Conservation (phyloP, 2,888 invertebrate genomes). For the Anorthoa munda region DNA sequence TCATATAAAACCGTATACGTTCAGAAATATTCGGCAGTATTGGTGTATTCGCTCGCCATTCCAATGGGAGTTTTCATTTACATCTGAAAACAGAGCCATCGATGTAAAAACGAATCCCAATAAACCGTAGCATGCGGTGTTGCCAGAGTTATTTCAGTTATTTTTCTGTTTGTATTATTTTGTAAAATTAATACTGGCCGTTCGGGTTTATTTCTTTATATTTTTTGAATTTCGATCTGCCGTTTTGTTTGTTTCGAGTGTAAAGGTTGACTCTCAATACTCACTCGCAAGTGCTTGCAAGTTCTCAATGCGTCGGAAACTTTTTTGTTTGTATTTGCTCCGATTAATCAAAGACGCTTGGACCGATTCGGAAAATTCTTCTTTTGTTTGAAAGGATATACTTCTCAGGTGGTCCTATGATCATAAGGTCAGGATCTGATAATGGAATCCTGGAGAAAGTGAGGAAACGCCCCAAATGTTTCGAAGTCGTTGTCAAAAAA, state of each 20-base stretch:
- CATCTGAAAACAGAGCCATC: constrained; percentile 53
- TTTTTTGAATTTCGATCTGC: neutral
- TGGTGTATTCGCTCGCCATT: constrained; percentile 14
- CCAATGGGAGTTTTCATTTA: constrained; percentile 48
- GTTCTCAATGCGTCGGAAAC: too few relatives aligned
- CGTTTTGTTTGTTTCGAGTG: constrained; percentile 3
- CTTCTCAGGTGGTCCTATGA: too few relatives aligned
- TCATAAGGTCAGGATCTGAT: too few relatives aligned
- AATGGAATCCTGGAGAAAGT: too few relatives aligned
- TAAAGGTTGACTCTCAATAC: neutral
- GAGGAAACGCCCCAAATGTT: too few relatives aligned
- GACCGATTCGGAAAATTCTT: too few relatives aligned
- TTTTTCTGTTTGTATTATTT: constrained; percentile 44
- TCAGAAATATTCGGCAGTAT: constrained; percentile 34
- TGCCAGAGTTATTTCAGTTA: constrained; percentile 55
- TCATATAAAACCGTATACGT: constrained; percentile 3
- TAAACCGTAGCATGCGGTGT: constrained; percentile 46
- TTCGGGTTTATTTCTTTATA: neutral
- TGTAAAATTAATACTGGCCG: constrained; percentile 19
- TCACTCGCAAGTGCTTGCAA: neutral
- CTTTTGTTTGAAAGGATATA: too few relatives aligned
- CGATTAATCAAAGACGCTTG: too few relatives aligned
- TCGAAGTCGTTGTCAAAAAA: too few relatives aligned
- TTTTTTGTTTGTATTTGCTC: too few relatives aligned
- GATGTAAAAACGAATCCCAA: constrained; percentile 51